A percentile compares a stretch with the other conserved stretches of the same genome.
phyloP scores from a whole-genome alignment of 2,888 invertebrate genomes.

The Dasysyrphus tricinctus region DNA sequence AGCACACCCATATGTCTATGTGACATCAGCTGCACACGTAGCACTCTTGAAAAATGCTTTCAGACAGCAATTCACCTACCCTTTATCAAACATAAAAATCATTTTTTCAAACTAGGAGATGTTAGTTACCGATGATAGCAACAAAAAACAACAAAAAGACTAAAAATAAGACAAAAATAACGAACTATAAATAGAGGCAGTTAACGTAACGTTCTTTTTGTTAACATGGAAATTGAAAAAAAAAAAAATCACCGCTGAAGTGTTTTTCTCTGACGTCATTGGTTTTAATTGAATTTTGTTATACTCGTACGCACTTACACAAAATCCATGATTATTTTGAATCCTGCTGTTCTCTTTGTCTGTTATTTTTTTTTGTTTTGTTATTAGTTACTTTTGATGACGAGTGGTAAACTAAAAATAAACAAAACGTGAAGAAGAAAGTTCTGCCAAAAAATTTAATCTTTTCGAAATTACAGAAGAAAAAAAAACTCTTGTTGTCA shows the following conservation, averaged over 20 bases:
- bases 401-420: slow-evolving; percentile 3
- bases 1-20: neutral
- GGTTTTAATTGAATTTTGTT: slow-evolving; percentile 5
- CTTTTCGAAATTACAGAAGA: neutral
- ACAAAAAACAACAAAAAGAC: neutral
- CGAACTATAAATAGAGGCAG: neutral
- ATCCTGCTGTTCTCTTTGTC: neutral
- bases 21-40: neutral
- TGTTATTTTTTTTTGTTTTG: neutral
- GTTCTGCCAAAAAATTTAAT: slow-evolving; percentile 4
- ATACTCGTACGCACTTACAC: neutral
- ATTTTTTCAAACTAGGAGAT: neutral
- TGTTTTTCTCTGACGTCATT: slow-evolving; percentile 7
- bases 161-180: neutral
- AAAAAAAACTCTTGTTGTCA: slow-evolving; percentile 1
- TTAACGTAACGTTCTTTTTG: neutral
- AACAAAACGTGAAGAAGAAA: neutral
- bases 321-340: neutral
- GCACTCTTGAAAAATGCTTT: slow-evolving; percentile 12
- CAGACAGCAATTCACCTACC: slow-evolving; percentile 21
- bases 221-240: neutral
- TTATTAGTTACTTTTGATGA: neutral
- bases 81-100: neutral
- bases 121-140: neutral
- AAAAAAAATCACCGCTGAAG: neutral